Percentiles rank a stretch among this genome's conserved stretches.
phyloP scores from a whole-genome alignment of 1,140 invertebrate genomes.

The Calliopsis andreniformis region DNA sequence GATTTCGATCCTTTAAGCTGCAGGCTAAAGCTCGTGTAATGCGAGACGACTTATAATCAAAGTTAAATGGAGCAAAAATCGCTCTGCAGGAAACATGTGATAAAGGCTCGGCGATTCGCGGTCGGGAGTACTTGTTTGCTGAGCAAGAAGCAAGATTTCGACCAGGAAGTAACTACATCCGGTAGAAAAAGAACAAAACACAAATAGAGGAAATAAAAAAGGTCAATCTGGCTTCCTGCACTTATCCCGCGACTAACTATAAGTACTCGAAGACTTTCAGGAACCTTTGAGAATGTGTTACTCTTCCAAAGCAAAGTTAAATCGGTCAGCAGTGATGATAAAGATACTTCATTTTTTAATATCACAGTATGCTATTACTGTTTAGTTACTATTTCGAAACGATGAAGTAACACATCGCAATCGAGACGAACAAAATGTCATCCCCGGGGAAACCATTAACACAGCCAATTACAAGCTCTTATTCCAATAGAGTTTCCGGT shows the following conservation, averaged over 20 bases:
- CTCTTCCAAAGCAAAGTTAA: constrained; percentile 55
- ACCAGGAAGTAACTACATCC: constrained; percentile 10
- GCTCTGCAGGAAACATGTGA: constrained; percentile 55
- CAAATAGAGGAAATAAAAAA: constrained; percentile 38
- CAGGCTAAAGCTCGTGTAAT: constrained; percentile 57
- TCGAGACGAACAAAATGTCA: constrained; percentile 10
- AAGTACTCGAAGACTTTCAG: constrained; percentile 42
- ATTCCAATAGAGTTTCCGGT: constrained; percentile 26
- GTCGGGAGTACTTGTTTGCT: constrained; percentile 50
- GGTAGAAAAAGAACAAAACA: constrained; percentile 33
- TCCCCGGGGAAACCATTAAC: neutral
- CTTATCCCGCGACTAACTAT: constrained; percentile 30
- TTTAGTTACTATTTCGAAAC: too few relatives aligned
- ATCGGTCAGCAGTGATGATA: constrained; percentile 46
- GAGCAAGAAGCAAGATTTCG: constrained; percentile 53
- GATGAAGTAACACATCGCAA: neutral
- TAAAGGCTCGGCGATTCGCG: constrained; percentile 59
- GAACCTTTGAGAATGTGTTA: constrained; percentile 50
- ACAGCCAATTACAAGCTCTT: constrained; percentile 38
- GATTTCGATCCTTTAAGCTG: constrained; percentile 57
- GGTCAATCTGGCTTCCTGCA: constrained; percentile 7
- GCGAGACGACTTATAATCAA: constrained; percentile 62
- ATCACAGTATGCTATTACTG: too few relatives aligned
- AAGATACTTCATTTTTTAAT: constrained; percentile 51
- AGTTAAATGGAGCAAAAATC: constrained; percentile 67